These are phyloP conservation scores for Drosophila lacteicornis DNA, from an alignment of 1,140 invertebrate species.

Conservation along the genomic window DNA sequence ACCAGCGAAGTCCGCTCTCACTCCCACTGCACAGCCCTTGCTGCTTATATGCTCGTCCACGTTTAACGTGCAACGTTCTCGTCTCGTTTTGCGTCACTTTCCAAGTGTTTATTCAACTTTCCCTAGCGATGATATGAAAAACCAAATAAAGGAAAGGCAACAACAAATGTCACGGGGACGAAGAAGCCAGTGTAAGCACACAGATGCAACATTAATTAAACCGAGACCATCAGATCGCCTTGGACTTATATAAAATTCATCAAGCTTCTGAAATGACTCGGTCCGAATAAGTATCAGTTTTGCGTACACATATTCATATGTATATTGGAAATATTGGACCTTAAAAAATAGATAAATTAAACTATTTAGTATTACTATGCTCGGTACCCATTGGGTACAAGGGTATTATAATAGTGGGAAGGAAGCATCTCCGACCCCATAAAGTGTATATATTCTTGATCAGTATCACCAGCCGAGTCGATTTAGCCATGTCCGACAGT, in stretches of 20 bases:
- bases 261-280: neutral
- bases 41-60: conserved; percentile 40
- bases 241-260: conserved; percentile 7
- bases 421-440: too few species aligned
- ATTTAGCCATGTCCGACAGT: too few species aligned
- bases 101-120: conserved; percentile 75
- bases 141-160: conserved; percentile 29
- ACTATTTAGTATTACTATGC: too few species aligned
- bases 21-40: neutral
- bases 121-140: conserved; percentile 52
- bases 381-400: too few species aligned
- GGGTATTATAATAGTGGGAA: too few species aligned
- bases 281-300: too few species aligned
- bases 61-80: conserved; percentile 22
- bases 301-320: too few species aligned
- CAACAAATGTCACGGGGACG: conserved; percentile 23
- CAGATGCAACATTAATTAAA: conserved; percentile 35
- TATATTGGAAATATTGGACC: too few species aligned
- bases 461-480: too few species aligned
- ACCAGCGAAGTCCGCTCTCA: conserved; percentile 24
- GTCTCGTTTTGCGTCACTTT: conserved; percentile 67
- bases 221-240: conserved; percentile 22
- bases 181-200: neutral
- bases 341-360: neutral
- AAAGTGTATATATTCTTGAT: too few species aligned